Evolutionary conservation across 2,797 vertebrate genomes (phyloP).

Genomic region (Fistularia tabacaria): DNA sequence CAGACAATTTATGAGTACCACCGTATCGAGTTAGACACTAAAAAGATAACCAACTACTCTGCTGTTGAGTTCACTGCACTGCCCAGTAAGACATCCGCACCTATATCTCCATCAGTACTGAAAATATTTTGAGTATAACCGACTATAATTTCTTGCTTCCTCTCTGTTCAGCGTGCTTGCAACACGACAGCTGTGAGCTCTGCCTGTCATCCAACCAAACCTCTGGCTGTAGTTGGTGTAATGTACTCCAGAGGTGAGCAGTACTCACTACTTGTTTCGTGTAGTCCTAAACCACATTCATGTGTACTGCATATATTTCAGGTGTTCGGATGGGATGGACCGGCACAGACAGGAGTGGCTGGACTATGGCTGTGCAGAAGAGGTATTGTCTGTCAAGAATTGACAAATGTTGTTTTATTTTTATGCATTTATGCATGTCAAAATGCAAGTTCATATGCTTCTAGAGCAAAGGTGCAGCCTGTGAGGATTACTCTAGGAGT

Average conservation of each 20-base stretch:
- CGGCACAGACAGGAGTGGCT: constrained; percentile 94
- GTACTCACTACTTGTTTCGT: background rate
- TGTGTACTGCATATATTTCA: constrained; percentile 37
- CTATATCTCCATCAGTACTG: background rate
- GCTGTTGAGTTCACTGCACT: constrained; percentile 88
- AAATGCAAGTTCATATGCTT: background rate
- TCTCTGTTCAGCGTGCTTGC: constrained; percentile 82
- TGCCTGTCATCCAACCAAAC: constrained; percentile 81
- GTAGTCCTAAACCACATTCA: too few relatives aligned
- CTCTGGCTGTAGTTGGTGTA: constrained; percentile 91
- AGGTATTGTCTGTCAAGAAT: constrained; percentile 63
- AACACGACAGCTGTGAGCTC: constrained; percentile 81
- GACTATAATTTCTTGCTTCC: background rate
- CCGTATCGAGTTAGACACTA: constrained; percentile 82
- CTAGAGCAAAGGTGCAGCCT: constrained; percentile 77
- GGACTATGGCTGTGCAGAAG: constrained; percentile 81
- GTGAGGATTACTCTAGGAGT: constrained; percentile 75
- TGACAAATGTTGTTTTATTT: constrained; percentile 2
- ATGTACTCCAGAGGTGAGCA: constrained; percentile 88
- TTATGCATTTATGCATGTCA: background rate
- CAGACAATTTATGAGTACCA: constrained; percentile 91
- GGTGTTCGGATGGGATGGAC: constrained; percentile 95
- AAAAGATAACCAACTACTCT: constrained; percentile 77
- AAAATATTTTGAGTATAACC: background rate
- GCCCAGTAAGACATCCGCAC: constrained; percentile 80